These are phyloP conservation scores for Macrosteles quadrilineatus DNA, from an alignment of 1,140 invertebrate genomes.

Conservation along the genomic window DNA sequence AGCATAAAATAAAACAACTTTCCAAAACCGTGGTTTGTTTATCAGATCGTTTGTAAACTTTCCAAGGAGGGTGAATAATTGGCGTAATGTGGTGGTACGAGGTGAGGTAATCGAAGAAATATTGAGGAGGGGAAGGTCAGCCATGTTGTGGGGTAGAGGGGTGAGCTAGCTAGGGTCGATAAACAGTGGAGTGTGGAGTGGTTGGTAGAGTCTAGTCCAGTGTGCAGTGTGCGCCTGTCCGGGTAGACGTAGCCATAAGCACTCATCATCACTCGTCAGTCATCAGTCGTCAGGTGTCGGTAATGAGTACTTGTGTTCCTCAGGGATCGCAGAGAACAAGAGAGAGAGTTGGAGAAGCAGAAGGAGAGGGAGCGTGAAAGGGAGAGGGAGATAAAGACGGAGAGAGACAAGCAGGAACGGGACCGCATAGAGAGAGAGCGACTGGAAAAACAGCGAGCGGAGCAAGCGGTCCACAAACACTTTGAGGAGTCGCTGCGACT, in stretches of 20 bases:
- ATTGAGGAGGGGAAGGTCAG: conserved; percentile 4
- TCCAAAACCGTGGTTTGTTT: too few relatives aligned
- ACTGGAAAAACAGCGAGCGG: conserved; percentile 66
- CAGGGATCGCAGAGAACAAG: conserved; percentile 52
- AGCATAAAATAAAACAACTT: too few relatives aligned
- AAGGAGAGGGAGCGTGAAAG: conserved; percentile 53
- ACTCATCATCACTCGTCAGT: too few relatives aligned
- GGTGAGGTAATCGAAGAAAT: neutral
- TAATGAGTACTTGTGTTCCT: conserved; percentile 32
- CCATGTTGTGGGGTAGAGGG: conserved; percentile 12
- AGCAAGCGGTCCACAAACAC: conserved; percentile 83
- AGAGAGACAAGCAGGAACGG: conserved; percentile 57
- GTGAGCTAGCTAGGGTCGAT: neutral
- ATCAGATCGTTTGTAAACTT: too few relatives aligned
- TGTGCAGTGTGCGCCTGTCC: neutral
- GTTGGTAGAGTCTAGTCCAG: neutral
- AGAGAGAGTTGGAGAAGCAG: conserved; percentile 47
- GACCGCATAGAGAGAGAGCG: conserved; percentile 59
- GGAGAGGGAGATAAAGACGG: conserved; percentile 48
- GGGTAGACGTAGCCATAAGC: neutral
- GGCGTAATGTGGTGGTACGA: too few relatives aligned
- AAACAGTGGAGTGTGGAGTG: neutral
- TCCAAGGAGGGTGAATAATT: too few relatives aligned
- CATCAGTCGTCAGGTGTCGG: neutral
- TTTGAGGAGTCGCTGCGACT: conserved; percentile 85